Conservation (phyloP, 2,797 vertebrate species). For the Enteromius mattozi region DNA sequence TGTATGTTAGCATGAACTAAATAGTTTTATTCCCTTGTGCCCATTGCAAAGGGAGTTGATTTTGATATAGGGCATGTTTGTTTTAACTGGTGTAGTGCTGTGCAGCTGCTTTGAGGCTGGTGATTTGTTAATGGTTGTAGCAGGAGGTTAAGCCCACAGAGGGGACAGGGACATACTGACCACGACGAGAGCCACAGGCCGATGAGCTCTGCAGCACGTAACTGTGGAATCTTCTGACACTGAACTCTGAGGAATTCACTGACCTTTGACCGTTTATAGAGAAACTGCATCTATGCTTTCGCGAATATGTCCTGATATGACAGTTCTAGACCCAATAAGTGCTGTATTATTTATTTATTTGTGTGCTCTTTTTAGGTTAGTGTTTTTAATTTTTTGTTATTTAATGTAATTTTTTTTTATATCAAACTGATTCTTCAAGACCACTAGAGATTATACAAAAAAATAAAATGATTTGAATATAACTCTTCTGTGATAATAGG, state of each 20-base stretch:
- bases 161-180: neutral
- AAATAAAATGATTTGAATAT: too few species aligned
- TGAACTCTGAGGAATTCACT: conserved; percentile 19
- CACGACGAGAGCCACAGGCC: conserved; percentile 1
- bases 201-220: conserved; percentile 44
- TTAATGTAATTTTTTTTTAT: too few species aligned
- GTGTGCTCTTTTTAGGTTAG: too few species aligned
- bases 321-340: neutral
- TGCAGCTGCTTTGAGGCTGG: conserved; percentile 28
- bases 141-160: conserved; percentile 43
- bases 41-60: neutral
- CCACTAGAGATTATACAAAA: neutral
- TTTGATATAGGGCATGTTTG: neutral
- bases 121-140: conserved; percentile 40
- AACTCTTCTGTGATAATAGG: too few species aligned
- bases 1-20: neutral
- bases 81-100: conserved; percentile 17
- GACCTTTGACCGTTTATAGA: conserved; percentile 19
- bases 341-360: neutral
- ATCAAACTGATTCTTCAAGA: neutral
- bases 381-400: too few species aligned
- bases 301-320: neutral
- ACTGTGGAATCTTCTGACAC: conserved; percentile 39
- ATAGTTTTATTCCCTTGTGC: neutral
- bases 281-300: neutral